Conservation (phyloP, 2,888 invertebrate genomes). For the Mesorhabditis spiculigera region DNA sequence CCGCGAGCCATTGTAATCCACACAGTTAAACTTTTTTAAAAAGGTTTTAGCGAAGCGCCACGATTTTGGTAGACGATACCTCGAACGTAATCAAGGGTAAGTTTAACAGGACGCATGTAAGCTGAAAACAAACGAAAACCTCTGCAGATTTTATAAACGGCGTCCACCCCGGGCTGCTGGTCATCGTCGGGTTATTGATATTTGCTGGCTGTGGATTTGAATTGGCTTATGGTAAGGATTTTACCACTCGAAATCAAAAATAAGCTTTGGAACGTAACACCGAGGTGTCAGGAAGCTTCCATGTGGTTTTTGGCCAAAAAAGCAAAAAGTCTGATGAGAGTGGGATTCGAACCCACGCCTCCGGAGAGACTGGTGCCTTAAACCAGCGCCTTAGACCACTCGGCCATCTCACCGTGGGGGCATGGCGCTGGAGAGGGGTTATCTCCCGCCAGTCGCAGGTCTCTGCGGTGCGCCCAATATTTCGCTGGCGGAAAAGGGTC, state of each 20-base stretch:
- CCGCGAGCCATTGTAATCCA: neutral
- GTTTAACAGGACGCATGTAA: neutral
- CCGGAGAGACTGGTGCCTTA: conserved; percentile 84
- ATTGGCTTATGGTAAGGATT: neutral
- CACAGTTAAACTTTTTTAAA: neutral
- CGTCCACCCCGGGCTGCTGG: neutral
- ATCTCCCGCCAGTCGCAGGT: too few relatives aligned
- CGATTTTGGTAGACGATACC: neutral
- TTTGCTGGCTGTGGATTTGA: neutral
- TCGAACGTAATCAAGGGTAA: neutral
- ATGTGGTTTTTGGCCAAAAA: too few relatives aligned
- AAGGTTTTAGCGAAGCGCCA: neutral
- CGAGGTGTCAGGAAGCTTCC: too few relatives aligned
- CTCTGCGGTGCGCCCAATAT: too few relatives aligned
- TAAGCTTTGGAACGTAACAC: too few relatives aligned
- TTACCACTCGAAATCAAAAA: neutral
- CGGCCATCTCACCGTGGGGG: conserved; percentile 66
- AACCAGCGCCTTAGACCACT: conserved; percentile 85
- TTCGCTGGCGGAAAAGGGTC: too few relatives aligned
- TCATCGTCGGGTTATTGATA: neutral
- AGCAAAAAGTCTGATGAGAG: conserved; percentile 55
- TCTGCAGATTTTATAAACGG: neutral
- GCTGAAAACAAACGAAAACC: neutral
- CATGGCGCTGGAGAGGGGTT: too few relatives aligned
- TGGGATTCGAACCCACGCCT: conserved; percentile 83